These are phyloP conservation scores for Euzophera pinguis DNA, from an alignment of 2,888 invertebrate genomes.

Conservation along the genomic window DNA sequence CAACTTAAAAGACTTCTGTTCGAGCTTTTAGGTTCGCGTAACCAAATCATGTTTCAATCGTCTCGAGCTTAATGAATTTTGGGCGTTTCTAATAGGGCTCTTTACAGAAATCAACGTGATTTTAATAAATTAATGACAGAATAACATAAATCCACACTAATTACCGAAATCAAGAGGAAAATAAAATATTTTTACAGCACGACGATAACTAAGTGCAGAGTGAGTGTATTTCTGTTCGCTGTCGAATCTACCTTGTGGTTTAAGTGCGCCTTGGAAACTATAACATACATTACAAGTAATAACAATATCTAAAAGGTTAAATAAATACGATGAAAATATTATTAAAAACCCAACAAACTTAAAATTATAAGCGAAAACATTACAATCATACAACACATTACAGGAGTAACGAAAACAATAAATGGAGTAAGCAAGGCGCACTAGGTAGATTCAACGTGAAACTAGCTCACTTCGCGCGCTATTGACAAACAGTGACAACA, in stretches of 20 bases:
- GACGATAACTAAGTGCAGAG: slow-evolving; percentile 79
- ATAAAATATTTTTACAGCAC: slow-evolving; percentile 74
- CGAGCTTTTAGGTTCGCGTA: slow-evolving; percentile 45
- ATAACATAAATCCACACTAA: slow-evolving; percentile 76
- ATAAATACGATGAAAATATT: not conserved
- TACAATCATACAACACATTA: slow-evolving; percentile 20
- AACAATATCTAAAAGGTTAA: slow-evolving; percentile 1
- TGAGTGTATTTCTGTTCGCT: slow-evolving; percentile 56
- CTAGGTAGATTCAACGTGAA: slow-evolving; percentile 58
- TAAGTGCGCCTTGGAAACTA: slow-evolving; percentile 41
- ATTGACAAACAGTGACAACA: slow-evolving; percentile 77
- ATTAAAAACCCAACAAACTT: slow-evolving; percentile 20
- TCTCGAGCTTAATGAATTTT: slow-evolving; percentile 31
- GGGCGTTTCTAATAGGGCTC: slow-evolving; percentile 47
- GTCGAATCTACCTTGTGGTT: slow-evolving; percentile 55
- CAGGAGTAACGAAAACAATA: slow-evolving; percentile 17
- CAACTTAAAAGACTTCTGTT: slow-evolving; percentile 53
- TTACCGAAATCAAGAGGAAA: slow-evolving; percentile 73
- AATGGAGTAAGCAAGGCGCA: slow-evolving; percentile 32
- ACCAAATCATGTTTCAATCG: slow-evolving; percentile 39
- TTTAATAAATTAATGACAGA: slow-evolving; percentile 59
- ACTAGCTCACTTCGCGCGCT: slow-evolving; percentile 71
- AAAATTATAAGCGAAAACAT: slow-evolving; percentile 23
- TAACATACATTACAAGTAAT: slow-evolving; percentile 15
- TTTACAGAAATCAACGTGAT: slow-evolving; percentile 63